Base-by-base conservation (phyloP, 2,888 invertebrate species). In the Cephus runcator region DNA sequence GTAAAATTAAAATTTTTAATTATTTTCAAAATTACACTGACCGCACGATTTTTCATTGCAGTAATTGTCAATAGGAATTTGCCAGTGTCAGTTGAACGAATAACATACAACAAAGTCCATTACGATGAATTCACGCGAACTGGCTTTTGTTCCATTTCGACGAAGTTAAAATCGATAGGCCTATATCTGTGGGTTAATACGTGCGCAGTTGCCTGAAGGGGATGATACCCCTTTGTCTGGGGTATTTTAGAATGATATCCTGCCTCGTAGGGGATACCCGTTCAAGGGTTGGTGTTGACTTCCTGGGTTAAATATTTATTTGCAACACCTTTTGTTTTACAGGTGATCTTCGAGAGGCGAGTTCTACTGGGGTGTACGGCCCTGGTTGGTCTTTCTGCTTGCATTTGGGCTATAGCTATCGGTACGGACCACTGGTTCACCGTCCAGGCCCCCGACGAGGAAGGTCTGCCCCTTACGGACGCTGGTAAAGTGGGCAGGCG, bases 381-480 rank as follows among this genome's bases (percentile, higher is more conserved):
- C 15, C 91, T 95, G 15, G 93, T 96, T 73, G 94, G 95, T 0
- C 86, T 96, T 0, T 94, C 94, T 34, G 93, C 94, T 4, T 93
- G 96, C 77, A 88, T 96, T 69, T 96, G 96, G 96, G 94, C 95
- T 73, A 92, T 94, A 23, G 95, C 96, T 34, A 94, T 96, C 75
- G 93, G 95, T 81, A 96, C 96, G 4, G 94, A 95, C 87, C 94
- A 95, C 87, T 96, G 96, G 96, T 94, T 94, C 84, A 93, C 93
- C 73, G 93, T 96, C 80, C 79, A 88, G 78, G 91, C 92, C 1
- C 90, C 90, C 3, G 80, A 85, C 56, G 83, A 87, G 30, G 76
- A 83, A 33, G 91, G 91, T 71, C 80, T 89, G 75, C 85, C 85
- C 6, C 76, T 90, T 11, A 83, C 84, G 56, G 86, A 85, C 76